A percentile compares a stretch with the other conserved stretches of the same genome.
These are phyloP conservation scores for Pocillopora damicornis DNA, from an alignment of 64 coral and sea anemone species.

Conservation along the genomic window DNA sequence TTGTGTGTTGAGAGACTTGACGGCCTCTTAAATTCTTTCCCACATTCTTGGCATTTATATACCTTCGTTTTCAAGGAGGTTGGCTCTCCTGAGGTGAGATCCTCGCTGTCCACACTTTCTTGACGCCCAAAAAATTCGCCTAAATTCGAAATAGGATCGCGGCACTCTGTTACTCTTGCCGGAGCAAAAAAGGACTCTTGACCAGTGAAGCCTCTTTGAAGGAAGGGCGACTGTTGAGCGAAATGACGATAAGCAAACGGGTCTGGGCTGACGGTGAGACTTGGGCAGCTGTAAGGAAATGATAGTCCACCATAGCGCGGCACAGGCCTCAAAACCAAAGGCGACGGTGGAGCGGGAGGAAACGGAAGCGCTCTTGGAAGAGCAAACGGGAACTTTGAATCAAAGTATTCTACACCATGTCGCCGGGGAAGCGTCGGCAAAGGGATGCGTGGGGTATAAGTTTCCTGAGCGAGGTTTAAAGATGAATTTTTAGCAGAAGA, in stretches of 20 bases:
- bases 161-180: not conserved
- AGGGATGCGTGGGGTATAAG: not conserved
- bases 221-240: constrained; percentile 4
- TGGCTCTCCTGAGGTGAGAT: not conserved
- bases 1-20: constrained; percentile 88
- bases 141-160: not conserved
- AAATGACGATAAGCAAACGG: not conserved
- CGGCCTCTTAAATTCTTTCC: constrained; percentile 84
- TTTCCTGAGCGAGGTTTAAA: not conserved
- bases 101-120: not conserved
- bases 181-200: constrained; percentile 8
- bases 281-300: constrained; percentile 7
- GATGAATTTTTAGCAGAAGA: not conserved
- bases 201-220: not conserved
- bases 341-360: not conserved
- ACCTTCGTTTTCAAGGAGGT: constrained; percentile 38
- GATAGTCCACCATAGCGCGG: constrained; percentile 6
- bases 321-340: not conserved
- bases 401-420: constrained; percentile 4
- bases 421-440: constrained; percentile 6
- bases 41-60: constrained; percentile 80
- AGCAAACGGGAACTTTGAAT: constrained; percentile 7
- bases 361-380: not conserved
- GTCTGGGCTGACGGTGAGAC: not conserved
- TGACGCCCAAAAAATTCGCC: not conserved